Conservation (phyloP, 1,140 invertebrate species). For the Schlechtendalia chinensis region DNA sequence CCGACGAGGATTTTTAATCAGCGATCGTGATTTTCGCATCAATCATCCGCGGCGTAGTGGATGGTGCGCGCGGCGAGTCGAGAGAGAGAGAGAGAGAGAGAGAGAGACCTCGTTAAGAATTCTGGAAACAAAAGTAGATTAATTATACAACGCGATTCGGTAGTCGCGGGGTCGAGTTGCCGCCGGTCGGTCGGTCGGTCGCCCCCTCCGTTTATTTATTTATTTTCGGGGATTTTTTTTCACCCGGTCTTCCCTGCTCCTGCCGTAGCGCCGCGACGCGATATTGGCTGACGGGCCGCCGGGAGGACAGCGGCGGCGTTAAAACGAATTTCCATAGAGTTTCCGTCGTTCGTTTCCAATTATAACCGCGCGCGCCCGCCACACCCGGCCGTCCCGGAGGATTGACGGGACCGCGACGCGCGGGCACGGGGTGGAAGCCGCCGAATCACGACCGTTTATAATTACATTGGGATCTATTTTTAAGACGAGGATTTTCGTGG, state of each 20-base stretch:
- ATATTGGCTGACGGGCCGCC: background rate
- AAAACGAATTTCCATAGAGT: constrained; percentile 27
- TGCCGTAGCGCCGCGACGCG: too few relatives aligned
- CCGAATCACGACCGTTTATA: background rate
- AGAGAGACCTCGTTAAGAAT: constrained; percentile 45
- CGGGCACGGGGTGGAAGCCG: too few relatives aligned
- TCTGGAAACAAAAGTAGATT: constrained; percentile 47
- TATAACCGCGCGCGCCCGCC: background rate
- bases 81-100: constrained; percentile 13
- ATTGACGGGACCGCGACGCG: too few relatives aligned
- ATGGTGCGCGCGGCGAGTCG: too few relatives aligned
- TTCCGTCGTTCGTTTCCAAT: constrained; percentile 3
- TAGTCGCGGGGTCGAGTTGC: constrained; percentile 27
- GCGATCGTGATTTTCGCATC: constrained; percentile 46
- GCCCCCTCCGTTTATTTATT: constrained; percentile 35
- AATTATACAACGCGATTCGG: constrained; percentile 41
- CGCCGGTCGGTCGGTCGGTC: background rate
- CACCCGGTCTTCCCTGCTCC: too few relatives aligned
- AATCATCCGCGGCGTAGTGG: constrained; percentile 26
- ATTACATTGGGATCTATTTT: constrained; percentile 24
- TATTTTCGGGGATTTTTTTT: background rate
- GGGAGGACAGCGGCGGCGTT: background rate
- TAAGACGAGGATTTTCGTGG: background rate
- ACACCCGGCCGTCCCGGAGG: too few relatives aligned
- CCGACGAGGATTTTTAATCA: constrained; percentile 46